Evolutionary conservation across 2,888 invertebrate genomes (phyloP).

Genomic region (Bombyx huttoni): DNA sequence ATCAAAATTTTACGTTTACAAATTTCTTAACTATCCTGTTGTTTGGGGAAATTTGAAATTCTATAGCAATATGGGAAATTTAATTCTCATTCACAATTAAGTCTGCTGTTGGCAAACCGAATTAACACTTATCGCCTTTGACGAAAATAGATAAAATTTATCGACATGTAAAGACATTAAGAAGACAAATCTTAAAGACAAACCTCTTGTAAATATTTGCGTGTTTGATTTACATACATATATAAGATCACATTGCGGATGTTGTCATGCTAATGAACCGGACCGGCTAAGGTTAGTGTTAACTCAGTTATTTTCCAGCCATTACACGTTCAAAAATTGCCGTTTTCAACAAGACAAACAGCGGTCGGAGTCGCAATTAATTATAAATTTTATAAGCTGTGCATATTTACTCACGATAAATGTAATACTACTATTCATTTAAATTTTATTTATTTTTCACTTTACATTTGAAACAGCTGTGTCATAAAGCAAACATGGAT

Average conservation of each 20-base stretch:
- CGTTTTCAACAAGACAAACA: background rate
- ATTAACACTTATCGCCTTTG: background rate
- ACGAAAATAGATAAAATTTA: background rate
- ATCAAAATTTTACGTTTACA: too few species aligned
- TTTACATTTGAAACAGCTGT: background rate
- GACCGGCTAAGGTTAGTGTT: conserved; percentile 3
- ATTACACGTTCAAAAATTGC: background rate
- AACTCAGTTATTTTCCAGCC: conserved; percentile 6
- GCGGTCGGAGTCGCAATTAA: background rate
- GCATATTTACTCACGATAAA: too few species aligned
- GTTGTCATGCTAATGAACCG: conserved; percentile 8
- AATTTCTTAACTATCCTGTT: background rate
- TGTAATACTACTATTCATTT: background rate
- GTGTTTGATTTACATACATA: conserved; percentile 6
- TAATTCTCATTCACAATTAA: too few species aligned
- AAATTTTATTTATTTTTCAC: background rate
- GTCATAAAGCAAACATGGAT: background rate
- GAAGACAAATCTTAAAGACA: background rate
- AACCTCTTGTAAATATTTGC: conserved; percentile 7
- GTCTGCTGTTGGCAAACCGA: background rate
- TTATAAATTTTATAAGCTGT: background rate
- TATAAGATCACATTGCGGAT: conserved; percentile 8
- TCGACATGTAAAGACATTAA: background rate
- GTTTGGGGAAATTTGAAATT: background rate
- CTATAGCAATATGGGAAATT: background rate